Conservation (phyloP, 2,113 vertebrate species). For the Charina bottae region DNA sequence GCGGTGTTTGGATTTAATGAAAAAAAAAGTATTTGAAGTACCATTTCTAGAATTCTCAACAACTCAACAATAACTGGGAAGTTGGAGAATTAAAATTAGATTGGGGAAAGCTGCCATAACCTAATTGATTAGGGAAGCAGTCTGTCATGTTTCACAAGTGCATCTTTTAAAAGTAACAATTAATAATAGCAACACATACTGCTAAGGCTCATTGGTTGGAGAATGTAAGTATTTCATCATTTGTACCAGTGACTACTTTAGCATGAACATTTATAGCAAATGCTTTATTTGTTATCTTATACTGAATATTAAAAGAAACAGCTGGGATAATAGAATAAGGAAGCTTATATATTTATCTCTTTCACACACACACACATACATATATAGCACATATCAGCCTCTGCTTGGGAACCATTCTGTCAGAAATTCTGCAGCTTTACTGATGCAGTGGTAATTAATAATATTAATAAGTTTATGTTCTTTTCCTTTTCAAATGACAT, state of each 20-base stretch:
- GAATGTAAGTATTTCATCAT: conserved; percentile 32
- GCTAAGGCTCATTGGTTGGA: conserved; percentile 32
- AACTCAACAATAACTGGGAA: background rate
- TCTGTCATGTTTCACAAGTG: conserved; percentile 19
- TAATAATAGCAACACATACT: conserved; percentile 29
- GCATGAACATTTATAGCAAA: conserved; percentile 5
- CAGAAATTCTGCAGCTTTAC: background rate
- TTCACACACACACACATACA: background rate
- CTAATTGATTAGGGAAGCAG: conserved; percentile 35
- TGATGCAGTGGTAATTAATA: background rate
- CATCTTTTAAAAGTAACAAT: conserved; percentile 38
- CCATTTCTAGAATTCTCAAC: too few relatives aligned
- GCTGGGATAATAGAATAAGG: background rate
- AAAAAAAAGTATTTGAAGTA: too few relatives aligned
- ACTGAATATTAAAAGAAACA: conserved; percentile 22
- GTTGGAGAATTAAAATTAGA: background rate
- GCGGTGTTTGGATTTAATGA: too few relatives aligned
- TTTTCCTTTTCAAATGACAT: background rate
- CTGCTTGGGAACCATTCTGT: background rate
- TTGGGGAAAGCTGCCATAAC: background rate
- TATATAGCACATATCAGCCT: background rate
- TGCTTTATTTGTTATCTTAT: conserved; percentile 19
- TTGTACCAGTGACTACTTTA: conserved; percentile 8
- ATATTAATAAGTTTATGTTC: background rate
- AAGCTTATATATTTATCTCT: background rate